Evolutionary conservation across 2,888 invertebrate genomes (phyloP), one percentile per base, ranked within the genome.

Genomic region (Pollenia griseotomentosa): DNA sequence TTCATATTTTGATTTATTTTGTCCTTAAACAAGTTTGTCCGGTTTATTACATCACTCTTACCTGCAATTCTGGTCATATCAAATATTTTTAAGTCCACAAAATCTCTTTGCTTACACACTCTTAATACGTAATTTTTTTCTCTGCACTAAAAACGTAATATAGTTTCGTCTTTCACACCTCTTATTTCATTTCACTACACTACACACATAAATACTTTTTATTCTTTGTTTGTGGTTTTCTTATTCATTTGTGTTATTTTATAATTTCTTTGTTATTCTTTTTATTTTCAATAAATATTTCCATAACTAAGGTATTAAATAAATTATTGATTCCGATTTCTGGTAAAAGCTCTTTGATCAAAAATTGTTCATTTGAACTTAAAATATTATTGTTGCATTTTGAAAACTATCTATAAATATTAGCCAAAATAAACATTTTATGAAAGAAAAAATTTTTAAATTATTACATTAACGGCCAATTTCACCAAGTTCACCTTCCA

Each of bases 341-440:
- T 48, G 57, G 78, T 40, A 66, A 46, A 66, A 66, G 23, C 55
- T 23, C 59, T 59, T 78, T 78, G 46, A 78, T 70, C 59, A 61
- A 19, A 48, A 57, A 46, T 16, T 12, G 11, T 33, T 65, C 33
- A 23, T 46, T 68, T 59, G 14, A 57, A 19, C n/a, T 23, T 55
- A 66, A 44, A 66, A 44, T 19, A 46, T 66, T 66, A 46, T 44
- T 46, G 44, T 66, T 19, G 19, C 19, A 53, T 74, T 55, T 74
- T 61, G 59, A 33, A 33, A 33, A 33, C 33, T 33, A 33, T 33
- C 6, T 40, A 16, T 6, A 65, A 68, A 44, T 71, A 71, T 33
- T 33, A 33, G 33, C 33, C 33, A 33, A 33, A 33, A 33, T 33
- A 33, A 5, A 33, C 33, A 33, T 33, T 33, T 33, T 6, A 33